These are phyloP conservation scores for Imbricaverruca yamaguchii DNA, from an alignment of 2,888 invertebrate genomes.

Conservation along the genomic window DNA sequence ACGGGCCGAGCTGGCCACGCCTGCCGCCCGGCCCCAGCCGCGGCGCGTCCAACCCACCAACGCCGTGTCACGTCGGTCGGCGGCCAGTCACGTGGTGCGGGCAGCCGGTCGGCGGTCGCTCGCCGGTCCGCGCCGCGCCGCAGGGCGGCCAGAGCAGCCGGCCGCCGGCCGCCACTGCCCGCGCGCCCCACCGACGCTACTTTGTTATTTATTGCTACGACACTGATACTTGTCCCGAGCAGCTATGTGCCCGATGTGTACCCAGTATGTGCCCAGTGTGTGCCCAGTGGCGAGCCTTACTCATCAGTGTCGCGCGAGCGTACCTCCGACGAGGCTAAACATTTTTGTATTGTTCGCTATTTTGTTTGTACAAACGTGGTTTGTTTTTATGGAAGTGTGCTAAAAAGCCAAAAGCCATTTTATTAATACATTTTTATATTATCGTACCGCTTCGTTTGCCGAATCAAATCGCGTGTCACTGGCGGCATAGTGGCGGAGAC, in stretches of 20 bases:
- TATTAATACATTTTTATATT: constrained; percentile 21
- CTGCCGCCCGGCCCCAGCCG: not conserved
- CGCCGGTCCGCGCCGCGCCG: not conserved
- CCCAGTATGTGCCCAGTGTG: not conserved
- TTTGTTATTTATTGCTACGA: constrained; percentile 7
- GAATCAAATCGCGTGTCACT: no score
- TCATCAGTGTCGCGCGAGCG: not conserved
- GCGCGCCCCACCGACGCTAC: not conserved
- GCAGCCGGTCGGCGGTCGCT: not conserved
- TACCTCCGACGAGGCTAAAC: constrained; percentile 18
- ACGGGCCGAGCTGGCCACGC: not conserved
- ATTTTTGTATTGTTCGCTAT: constrained; percentile 18
- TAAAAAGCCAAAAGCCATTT: constrained; percentile 18
- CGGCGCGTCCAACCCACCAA: not conserved
- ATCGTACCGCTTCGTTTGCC: no score
- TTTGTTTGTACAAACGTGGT: constrained; percentile 21
- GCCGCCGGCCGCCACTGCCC: no score
- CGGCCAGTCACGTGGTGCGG: not conserved
- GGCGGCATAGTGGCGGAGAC: no score
- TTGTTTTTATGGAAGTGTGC: not conserved
- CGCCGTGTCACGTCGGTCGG: not conserved
- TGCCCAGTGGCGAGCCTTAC: constrained; percentile 4
- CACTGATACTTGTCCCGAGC: not conserved
- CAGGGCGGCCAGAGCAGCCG: not conserved
- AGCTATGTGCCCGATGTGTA: not conserved